Evolutionary conservation across 2,797 vertebrate species (phyloP).

Genomic region (Zenarchopterus dispar): DNA sequence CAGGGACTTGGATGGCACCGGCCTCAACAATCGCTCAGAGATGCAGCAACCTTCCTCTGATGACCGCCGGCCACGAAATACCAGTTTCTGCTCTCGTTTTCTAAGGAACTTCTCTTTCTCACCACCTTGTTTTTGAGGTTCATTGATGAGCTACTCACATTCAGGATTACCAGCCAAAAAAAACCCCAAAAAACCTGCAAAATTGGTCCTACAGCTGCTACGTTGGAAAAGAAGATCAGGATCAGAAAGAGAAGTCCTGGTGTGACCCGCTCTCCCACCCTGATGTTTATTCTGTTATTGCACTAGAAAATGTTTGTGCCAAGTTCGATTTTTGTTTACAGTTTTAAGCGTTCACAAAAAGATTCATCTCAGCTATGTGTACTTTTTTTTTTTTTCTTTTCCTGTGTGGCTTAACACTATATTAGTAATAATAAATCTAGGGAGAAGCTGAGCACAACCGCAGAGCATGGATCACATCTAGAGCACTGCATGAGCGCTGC

Average conservation of each 20-base stretch:
- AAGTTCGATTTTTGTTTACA: slow-evolving; percentile 63
- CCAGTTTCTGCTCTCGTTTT: slow-evolving; percentile 23
- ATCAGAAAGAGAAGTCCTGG: slow-evolving; percentile 6
- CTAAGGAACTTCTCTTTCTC: slow-evolving; percentile 31
- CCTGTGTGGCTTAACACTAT: slow-evolving; percentile 37
- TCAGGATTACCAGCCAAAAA: slow-evolving; percentile 4
- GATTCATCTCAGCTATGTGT: slow-evolving; percentile 15
- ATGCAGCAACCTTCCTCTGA: slow-evolving; percentile 37
- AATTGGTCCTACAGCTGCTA: slow-evolving; percentile 6
- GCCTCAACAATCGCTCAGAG: slow-evolving; percentile 35
- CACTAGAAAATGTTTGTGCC: slow-evolving; percentile 57
- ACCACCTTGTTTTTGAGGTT: slow-evolving; percentile 39
- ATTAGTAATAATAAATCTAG: slow-evolving; percentile 33
- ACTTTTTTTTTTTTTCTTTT: slow-evolving; percentile 1
- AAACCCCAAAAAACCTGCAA: slow-evolving; percentile 1
- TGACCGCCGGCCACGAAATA: slow-evolving; percentile 16
- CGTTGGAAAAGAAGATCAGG: slow-evolving; percentile 4
- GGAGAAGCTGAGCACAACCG: slow-evolving; percentile 23
- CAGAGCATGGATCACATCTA: slow-evolving; percentile 50
- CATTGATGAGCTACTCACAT: slow-evolving; percentile 26
- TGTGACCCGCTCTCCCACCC: not conserved
- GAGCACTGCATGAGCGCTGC: slow-evolving; percentile 66
- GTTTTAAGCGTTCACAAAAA: slow-evolving; percentile 42
- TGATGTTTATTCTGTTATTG: slow-evolving; percentile 16
- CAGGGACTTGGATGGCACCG: slow-evolving; percentile 32